Evolutionary conservation across 1,140 invertebrate species (phyloP), one percentile per base, ranked within the genome.

Genomic region (Drosophila triauraria): DNA sequence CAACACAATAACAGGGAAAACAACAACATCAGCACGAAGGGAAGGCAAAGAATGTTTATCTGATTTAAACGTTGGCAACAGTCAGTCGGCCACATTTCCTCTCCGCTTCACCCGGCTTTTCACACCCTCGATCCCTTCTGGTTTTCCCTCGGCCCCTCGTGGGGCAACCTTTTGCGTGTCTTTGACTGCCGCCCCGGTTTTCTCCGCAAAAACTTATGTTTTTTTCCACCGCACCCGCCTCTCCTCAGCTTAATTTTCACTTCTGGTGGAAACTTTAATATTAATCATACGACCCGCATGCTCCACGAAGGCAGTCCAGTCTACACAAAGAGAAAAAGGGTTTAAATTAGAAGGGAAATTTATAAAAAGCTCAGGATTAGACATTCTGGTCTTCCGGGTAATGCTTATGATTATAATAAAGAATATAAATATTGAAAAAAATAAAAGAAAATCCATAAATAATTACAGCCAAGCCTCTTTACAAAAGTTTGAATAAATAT

Each of bases 231-330:
- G 2, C 13, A 51, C 54, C 60, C 56, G 20, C 67, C 57, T 46
- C 35, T 56, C 56, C n/a, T 17, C 43, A 60, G 82, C 77, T 84
- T 88, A 81, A 84, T 87, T 88, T 88, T 83, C 84, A 88, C 84
- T 81, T 78, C 69, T 75, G 62, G 75, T 60, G 32, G 57, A 77
- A 87, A 87, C 84, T 87, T 84, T 87, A 87, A 87, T 87, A 88
- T 87, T 87, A 87, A 87, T 87, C 84, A 88, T 84, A 69, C 80
- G 80, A 87, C 84, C 85, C 84, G 84, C 74, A 88, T 88, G 58
- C 48, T 64, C 51, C 9, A 57, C 30, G 15, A n/a, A 57, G 13
- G 17, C 20, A 15, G 60, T 65, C 62, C 30, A 54, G n/a, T 17
- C 0, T 68, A 75, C 54, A 78, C 70, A 40, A 17, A 15, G 38